These are phyloP conservation scores for Montipora efflorescens DNA, from an alignment of 64 coral and sea anemone species.

Conservation along the genomic window DNA sequence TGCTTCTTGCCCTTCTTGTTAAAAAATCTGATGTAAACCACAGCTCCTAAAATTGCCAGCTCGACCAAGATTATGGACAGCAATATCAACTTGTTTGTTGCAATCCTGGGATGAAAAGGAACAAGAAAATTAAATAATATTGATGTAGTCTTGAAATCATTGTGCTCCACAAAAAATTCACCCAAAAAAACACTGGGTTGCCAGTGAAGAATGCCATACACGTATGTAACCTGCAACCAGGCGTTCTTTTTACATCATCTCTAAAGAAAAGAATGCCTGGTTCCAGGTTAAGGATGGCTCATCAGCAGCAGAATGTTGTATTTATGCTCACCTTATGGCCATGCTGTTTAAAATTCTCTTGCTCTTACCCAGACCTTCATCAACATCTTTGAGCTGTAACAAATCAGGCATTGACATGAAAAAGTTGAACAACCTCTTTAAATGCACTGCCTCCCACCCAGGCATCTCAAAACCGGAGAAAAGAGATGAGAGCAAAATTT, in stretches of 20 bases:
- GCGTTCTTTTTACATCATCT: too few relatives aligned
- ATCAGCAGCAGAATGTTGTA: too few relatives aligned
- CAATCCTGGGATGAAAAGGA: constrained; percentile 68
- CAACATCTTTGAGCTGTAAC: constrained; percentile 86
- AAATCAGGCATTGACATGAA: neutral
- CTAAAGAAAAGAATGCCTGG: too few relatives aligned
- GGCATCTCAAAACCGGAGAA: too few relatives aligned
- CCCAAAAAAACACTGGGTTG: neutral
- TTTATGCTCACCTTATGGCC: constrained; percentile 82
- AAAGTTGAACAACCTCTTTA: neutral
- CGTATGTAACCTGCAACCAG: too few relatives aligned
- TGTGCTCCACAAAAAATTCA: neutral
- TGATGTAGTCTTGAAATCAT: neutral
- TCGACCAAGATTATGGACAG: constrained; percentile 88
- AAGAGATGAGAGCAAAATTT: too few relatives aligned
- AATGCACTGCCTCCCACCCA: too few relatives aligned
- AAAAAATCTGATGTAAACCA: constrained; percentile 84
- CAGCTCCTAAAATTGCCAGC: constrained; percentile 79
- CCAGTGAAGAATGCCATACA: neutral
- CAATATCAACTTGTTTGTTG: constrained; percentile 92
- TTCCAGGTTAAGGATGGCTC: too few relatives aligned
- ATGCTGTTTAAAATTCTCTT: constrained; percentile 95
- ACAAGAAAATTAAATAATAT: neutral
- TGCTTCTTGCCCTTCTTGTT: constrained; percentile 56
- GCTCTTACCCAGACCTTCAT: constrained; percentile 82